Conservation (phyloP, 1,140 invertebrate species). For the Panulirus ornatus region DNA sequence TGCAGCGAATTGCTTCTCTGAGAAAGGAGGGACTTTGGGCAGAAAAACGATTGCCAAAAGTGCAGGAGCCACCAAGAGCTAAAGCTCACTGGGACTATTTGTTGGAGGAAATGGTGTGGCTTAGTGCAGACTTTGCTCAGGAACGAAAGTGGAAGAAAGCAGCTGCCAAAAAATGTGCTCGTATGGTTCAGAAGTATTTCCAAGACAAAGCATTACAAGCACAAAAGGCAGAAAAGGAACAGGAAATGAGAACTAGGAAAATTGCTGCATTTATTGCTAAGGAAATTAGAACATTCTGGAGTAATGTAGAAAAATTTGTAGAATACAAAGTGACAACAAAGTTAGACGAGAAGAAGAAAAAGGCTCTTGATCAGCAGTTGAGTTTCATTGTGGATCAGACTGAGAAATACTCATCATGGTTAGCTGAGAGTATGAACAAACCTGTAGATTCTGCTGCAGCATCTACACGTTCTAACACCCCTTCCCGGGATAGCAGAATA, state of each 20-base stretch:
- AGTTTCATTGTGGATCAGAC: constrained; percentile 99
- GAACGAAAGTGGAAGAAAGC: constrained; percentile 98
- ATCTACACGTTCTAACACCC: constrained; percentile 62
- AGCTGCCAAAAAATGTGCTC: constrained; percentile 90
- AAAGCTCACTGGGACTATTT: constrained; percentile 99
- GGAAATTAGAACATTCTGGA: constrained; percentile 97
- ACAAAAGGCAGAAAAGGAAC: constrained; percentile 93
- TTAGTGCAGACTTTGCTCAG: constrained; percentile 97
- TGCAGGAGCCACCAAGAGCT: constrained; percentile 90
- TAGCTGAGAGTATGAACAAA: constrained; percentile 90
- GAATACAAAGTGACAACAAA: constrained; percentile 96
- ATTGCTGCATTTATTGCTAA: constrained; percentile 94
- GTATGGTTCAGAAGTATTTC: constrained; percentile 96
- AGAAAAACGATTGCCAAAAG: constrained; percentile 92
- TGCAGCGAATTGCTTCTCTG: constrained; percentile 92
- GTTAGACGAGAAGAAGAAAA: constrained; percentile 95
- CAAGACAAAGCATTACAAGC: constrained; percentile 94
- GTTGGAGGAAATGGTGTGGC: constrained; percentile 98
- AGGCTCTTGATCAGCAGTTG: constrained; percentile 96
- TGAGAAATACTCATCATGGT: constrained; percentile 95
- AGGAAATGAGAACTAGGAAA: constrained; percentile 90
- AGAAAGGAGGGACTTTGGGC: constrained; percentile 92
- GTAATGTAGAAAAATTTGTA: constrained; percentile 97
- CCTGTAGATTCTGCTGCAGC: constrained; percentile 77
- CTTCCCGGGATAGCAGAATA: constrained; percentile 69